These are phyloP conservation scores for Coccyzus lansbergi DNA, from an alignment of 2,797 vertebrate genomes.

Conservation along the genomic window DNA sequence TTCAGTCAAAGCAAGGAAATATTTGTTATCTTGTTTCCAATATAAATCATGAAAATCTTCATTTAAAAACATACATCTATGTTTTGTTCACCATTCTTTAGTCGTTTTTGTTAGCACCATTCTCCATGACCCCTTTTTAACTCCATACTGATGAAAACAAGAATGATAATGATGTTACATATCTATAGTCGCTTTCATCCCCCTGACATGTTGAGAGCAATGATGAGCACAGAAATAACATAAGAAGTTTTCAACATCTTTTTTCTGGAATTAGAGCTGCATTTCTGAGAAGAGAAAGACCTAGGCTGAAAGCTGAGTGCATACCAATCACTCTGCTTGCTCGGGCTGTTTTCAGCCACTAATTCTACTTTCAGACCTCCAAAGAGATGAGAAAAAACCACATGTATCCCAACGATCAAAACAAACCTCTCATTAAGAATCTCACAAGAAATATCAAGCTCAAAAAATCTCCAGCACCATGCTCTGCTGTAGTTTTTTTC, in stretches of 20 bases:
- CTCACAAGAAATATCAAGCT: not conserved
- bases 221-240: conserved; percentile 40
- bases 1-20: not conserved
- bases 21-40: not conserved
- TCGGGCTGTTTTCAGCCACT: not conserved
- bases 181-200: conserved; percentile 52
- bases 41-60: not conserved
- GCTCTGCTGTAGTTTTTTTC: not conserved
- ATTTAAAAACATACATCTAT: not conserved
- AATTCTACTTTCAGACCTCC: not conserved
- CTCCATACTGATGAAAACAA: conserved; percentile 32
- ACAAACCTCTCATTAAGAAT: not conserved
- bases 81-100: not conserved
- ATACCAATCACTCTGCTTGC: not conserved
- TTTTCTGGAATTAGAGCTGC: not conserved
- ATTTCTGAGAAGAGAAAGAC: conserved; percentile 21
- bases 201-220: conserved; percentile 41
- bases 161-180: conserved; percentile 38
- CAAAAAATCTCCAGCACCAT: fast-evolving
- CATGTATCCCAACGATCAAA: not conserved
- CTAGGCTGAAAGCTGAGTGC: not conserved
- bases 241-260: conserved; percentile 30
- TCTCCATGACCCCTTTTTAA: conserved; percentile 27
- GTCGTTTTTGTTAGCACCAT: conserved; percentile 4
- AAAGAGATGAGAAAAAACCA: not conserved